Evolutionary conservation across 1,140 invertebrate species (phyloP), one percentile per base, ranked within the genome.

Genomic region (Watersipora subatra): DNA sequence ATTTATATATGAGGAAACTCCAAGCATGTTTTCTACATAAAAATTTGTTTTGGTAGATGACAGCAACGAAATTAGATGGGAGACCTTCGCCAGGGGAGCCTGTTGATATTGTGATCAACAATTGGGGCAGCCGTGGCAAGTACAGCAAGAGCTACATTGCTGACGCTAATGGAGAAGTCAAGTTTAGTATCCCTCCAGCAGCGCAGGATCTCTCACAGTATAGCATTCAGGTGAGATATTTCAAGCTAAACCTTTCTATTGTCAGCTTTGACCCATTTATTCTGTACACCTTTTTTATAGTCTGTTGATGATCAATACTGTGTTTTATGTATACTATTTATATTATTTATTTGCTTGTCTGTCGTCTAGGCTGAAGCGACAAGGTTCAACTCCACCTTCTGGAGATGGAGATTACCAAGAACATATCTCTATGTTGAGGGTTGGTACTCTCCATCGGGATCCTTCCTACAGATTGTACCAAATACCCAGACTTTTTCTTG

Each of bases 361-460:
- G n/a, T 46, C n/a, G 7, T 12, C 7, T n/a, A 46, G 34, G 34
- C 34, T 46, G n/a, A n/a, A 46, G 34, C 34, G 7, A 46, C 34
- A n/a, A n/a, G 7, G n/a, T 46, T 12, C 34, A 46, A 46, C 34
- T 46, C 34, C 34, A 12, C 34, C 34, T 28, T 28, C 1, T 17
- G 62, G 28, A 67, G 30, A 34, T 66, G 34, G 34, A 46, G 34
- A 12, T 12, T 7, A 7, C 34, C 66, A 22, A 15, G 65, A 25
- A 27, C 28, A 15, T 62, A 62, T 26, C 12, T 28, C 15, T 25
- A 26, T 2, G 59, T 76, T 7, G 65, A 68, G 19, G 69, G 72
- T 57, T 78, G 75, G 74, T 80, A 71, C 67, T 81, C 80, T 1
- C 75, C 76, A 17, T 76, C 75, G 0, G 67, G 73, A 22, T 79